Conservation (phyloP, 2,113 vertebrate species). For the Girardinichthys multiradiatus region DNA sequence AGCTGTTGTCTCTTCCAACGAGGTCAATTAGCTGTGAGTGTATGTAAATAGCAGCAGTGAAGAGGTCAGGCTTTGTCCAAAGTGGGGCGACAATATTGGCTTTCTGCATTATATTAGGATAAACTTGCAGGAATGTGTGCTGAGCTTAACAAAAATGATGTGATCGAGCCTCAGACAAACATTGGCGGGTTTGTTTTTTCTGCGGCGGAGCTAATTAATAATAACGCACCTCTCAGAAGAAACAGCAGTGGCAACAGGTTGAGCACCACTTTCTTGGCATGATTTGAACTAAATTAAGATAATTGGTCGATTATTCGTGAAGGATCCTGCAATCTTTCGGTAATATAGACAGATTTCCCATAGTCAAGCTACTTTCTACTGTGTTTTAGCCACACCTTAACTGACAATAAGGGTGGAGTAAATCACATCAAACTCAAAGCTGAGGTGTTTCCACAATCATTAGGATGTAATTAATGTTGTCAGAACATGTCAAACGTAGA, state of each 20-base stretch:
- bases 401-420: slow-evolving; percentile 12
- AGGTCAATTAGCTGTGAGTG: slow-evolving; percentile 59
- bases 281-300: neutral
- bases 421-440: slow-evolving; percentile 29
- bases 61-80: slow-evolving; percentile 57
- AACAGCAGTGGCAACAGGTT: slow-evolving; percentile 8
- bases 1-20: slow-evolving; percentile 46
- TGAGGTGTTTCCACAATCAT: slow-evolving; percentile 18
- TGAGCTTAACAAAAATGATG: neutral
- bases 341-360: slow-evolving; percentile 8
- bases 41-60: slow-evolving; percentile 49
- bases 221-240: neutral
- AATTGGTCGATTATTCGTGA: neutral
- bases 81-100: slow-evolving; percentile 54
- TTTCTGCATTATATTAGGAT: slow-evolving; percentile 9
- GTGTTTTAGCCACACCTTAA: slow-evolving; percentile 32
- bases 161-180: neutral
- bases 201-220: slow-evolving; percentile 3
- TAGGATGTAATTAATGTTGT: slow-evolving; percentile 5
- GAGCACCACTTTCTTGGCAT: neutral
- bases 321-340: neutral
- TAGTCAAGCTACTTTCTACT: neutral
- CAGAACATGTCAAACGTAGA: slow-evolving; percentile 27
- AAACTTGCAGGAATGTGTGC: slow-evolving; percentile 18
- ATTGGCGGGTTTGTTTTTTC: slow-evolving; percentile 16